Evolutionary conservation across 2,797 vertebrate species (phyloP).

Genomic region (Triplophysa bombifrons): DNA sequence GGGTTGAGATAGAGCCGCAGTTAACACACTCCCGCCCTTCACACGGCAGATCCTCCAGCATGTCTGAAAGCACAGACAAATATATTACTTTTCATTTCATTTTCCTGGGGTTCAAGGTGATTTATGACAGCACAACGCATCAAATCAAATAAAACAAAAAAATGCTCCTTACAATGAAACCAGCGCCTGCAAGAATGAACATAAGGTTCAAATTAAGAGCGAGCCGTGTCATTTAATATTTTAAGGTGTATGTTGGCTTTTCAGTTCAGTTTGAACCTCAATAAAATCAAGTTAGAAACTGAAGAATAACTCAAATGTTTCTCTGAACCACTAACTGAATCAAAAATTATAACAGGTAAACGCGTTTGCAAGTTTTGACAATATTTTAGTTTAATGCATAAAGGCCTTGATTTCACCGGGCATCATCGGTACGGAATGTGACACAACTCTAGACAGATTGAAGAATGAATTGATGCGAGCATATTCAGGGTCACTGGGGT

Average conservation of each 20-base stretch:
- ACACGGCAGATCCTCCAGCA: slow-evolving; percentile 84
- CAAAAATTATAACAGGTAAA: neutral
- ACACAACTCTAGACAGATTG: slow-evolving; percentile 54
- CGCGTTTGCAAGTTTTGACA: neutral
- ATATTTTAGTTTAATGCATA: neutral
- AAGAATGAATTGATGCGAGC: slow-evolving; percentile 43
- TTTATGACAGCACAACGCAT: slow-evolving; percentile 11
- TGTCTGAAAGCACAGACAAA: slow-evolving; percentile 69
- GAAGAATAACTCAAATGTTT: too few species aligned
- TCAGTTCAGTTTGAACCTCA: too few species aligned
- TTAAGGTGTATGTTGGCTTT: neutral
- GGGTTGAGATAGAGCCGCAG: slow-evolving; percentile 96
- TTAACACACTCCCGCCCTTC: slow-evolving; percentile 97
- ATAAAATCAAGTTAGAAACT: too few species aligned
- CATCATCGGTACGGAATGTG: slow-evolving; percentile 50
- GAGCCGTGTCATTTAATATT: neutral
- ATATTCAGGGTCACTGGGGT: slow-evolving; percentile 45
- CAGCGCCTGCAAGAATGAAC: neutral
- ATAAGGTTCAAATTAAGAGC: neutral
- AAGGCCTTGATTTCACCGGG: neutral
- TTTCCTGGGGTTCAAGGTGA: neutral
- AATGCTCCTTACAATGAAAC: neutral
- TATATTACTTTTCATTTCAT: neutral
- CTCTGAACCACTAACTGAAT: too few species aligned
- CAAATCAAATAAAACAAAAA: neutral